Percentiles rank a stretch among this genome's conserved stretches.
phyloP scores from a whole-genome alignment of 2,888 invertebrate genomes.

The Conus canariensis region DNA sequence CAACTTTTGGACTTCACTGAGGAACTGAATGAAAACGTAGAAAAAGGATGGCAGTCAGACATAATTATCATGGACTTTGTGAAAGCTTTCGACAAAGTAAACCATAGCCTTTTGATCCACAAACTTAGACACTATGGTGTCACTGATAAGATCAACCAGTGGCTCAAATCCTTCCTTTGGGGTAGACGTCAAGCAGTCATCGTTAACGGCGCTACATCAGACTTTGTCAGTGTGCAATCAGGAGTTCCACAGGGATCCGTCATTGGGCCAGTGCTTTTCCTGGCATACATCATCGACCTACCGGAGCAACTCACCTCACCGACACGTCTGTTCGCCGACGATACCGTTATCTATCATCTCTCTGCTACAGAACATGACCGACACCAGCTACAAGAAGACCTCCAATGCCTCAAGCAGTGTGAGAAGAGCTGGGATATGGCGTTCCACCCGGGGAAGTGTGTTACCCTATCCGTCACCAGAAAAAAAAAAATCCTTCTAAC shows the following conservation, averaged over 20 bases:
- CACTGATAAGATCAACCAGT: neutral
- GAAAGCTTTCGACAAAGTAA: neutral
- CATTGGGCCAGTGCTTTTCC: too few species aligned
- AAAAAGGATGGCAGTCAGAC: neutral
- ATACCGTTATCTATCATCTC: neutral
- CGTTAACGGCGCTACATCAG: neutral
- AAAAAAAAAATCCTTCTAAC: too few species aligned
- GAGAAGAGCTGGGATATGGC: too few species aligned
- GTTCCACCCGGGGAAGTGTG: too few species aligned
- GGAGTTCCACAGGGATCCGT: too few species aligned
- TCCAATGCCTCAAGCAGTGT: too few species aligned
- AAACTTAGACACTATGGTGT: neutral
- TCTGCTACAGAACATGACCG: too few species aligned
- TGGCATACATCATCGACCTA: too few species aligned
- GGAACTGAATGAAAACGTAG: neutral
- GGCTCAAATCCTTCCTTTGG: neutral
- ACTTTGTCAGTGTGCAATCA: too few species aligned
- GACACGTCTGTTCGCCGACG: neutral
- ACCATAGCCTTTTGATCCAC: neutral
- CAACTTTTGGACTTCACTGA: neutral
- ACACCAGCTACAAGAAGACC: too few species aligned
- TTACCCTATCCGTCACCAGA: too few species aligned
- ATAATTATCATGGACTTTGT: neutral
- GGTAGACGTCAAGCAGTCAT: neutral
- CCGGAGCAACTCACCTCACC: too few species aligned